Evolutionary conservation across 2,113 vertebrate species (phyloP).

Genomic region (Craseonycteris thonglongyai): DNA sequence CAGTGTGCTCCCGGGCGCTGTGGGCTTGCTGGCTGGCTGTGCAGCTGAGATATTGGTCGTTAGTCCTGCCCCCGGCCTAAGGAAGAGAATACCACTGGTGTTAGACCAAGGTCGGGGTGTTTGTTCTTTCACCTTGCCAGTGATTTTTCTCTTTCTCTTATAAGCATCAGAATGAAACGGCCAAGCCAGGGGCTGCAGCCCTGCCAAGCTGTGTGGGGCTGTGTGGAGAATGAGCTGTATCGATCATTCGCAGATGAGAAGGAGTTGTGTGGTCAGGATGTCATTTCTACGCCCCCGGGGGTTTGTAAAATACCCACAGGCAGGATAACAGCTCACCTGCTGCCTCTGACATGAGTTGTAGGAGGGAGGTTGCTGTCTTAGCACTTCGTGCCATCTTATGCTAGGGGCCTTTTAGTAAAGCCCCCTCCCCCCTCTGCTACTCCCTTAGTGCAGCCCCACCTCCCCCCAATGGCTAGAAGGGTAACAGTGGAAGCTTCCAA

Average conservation of each 20-base stretch:
- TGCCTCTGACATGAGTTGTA: not conserved
- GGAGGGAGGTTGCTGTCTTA: not conserved
- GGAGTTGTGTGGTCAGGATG: not conserved
- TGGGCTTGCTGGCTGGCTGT: not conserved
- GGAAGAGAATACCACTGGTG: not conserved
- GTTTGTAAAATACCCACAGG: not conserved
- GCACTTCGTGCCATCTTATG: not conserved
- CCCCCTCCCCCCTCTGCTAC: accelerated
- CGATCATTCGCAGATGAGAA: not conserved
- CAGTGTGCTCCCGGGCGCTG: accelerated
- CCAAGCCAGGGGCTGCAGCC: not conserved
- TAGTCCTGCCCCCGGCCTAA: not conserved
- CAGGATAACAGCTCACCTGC: accelerated
- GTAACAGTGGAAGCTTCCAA: not conserved
- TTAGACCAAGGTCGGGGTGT: accelerated
- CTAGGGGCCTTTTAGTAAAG: not conserved
- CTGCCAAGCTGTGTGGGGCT: not conserved
- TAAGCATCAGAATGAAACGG: not conserved
- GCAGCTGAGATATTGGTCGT: not conserved
- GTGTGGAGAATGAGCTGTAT: not conserved
- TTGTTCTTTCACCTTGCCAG: not conserved
- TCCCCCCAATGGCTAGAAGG: accelerated
- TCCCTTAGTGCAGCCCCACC: too few relatives aligned
- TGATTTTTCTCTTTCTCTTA: not conserved
- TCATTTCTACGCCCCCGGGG: not conserved